Conservation (phyloP, 1,140 invertebrate genomes). For the Capitella teleta region DNA sequence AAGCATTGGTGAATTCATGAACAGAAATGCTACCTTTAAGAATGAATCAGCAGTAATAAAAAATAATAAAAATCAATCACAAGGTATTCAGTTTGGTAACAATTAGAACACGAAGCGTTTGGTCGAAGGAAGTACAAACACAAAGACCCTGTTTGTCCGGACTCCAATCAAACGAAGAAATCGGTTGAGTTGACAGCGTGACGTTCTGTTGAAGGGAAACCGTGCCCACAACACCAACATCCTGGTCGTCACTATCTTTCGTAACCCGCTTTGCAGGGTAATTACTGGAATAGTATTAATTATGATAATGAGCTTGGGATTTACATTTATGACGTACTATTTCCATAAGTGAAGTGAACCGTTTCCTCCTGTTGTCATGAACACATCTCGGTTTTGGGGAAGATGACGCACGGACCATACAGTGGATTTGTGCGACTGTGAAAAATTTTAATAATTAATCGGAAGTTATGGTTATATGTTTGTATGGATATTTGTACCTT, state of each 20-base stretch:
- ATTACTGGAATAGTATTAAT: constrained; percentile 50
- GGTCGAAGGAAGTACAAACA: constrained; percentile 83
- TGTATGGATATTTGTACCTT: too few relatives aligned
- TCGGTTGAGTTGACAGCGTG: constrained; percentile 73
- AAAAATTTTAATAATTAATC: too few relatives aligned
- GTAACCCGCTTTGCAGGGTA: constrained; percentile 67
- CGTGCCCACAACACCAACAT: constrained; percentile 62
- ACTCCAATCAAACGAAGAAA: constrained; percentile 83
- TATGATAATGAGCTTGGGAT: too few relatives aligned
- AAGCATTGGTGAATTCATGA: too few relatives aligned
- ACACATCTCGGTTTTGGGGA: constrained; percentile 89
- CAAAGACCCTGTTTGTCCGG: constrained; percentile 76
- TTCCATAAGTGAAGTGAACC: constrained; percentile 84
- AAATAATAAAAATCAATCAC: too few relatives aligned
- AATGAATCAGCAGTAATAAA: too few relatives aligned
- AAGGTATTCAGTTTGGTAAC: constrained; percentile 62
- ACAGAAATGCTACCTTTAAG: too few relatives aligned
- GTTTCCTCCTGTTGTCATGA: constrained; percentile 76
- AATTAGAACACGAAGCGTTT: constrained; percentile 74
- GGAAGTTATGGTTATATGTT: too few relatives aligned
- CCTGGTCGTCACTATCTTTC: constrained; percentile 56
- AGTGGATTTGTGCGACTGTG: constrained; percentile 66
- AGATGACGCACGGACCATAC: constrained; percentile 77
- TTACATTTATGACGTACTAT: constrained; percentile 75
- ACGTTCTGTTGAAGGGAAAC: constrained; percentile 66